Evolutionary conservation across 2,113 vertebrate species (phyloP).

Genomic region (Epinephelus cyanopodus): DNA sequence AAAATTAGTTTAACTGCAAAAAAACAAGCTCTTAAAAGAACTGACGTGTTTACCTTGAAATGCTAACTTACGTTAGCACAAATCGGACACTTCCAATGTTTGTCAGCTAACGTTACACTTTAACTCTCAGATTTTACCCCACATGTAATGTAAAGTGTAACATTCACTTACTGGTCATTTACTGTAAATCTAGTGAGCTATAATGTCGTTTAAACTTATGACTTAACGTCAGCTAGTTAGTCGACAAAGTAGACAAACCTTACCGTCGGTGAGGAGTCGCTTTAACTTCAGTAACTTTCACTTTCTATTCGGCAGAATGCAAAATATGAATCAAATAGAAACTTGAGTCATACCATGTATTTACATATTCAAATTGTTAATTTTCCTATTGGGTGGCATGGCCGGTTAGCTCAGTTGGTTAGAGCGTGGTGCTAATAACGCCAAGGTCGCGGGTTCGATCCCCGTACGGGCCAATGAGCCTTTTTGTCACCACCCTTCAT

Average conservation of each 20-base stretch:
- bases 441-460: conserved; percentile 80
- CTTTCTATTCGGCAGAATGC: neutral
- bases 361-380: no score
- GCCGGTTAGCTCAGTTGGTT: conserved; percentile 82
- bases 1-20: neutral
- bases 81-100: neutral
- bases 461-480: conserved; percentile 65
- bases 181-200: no score
- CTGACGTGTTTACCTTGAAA: neutral
- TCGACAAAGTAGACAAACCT: neutral
- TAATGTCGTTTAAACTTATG: neutral
- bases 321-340: no score
- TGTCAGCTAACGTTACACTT: no score
- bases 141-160: neutral
- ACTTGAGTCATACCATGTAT: no score
- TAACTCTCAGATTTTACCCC: neutral
- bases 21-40: neutral
- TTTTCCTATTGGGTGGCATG: rapidly evolving
- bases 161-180: no score
- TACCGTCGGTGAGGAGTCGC: neutral
- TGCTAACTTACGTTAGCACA: no score
- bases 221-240: neutral
- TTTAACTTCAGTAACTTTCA: neutral
- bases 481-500: no score
- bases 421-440: conserved; percentile 84